Evolutionary conservation across 2,113 vertebrate genomes (phyloP).

Genomic region (Neofelis nebulosa): DNA sequence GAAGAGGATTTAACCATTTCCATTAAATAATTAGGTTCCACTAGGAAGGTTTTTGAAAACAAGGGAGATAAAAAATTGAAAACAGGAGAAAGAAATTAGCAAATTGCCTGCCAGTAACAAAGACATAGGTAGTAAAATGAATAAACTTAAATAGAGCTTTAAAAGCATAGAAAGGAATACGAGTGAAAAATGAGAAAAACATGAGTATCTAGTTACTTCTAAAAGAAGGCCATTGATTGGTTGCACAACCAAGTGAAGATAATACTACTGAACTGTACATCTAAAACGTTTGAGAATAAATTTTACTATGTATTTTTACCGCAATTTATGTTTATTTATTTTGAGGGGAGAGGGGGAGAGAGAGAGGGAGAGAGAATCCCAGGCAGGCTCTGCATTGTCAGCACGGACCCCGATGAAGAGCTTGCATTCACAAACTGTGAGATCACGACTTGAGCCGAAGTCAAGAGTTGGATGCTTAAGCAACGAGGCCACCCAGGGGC

Average conservation of each 20-base stretch:
- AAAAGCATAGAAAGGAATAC: neutral
- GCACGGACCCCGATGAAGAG: too few relatives aligned
- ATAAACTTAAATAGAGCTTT: neutral
- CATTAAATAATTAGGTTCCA: neutral
- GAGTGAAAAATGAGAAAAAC: neutral
- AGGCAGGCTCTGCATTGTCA: too few relatives aligned
- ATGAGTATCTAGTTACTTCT: neutral
- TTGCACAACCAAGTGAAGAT: neutral
- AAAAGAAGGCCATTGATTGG: neutral
- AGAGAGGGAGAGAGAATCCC: too few relatives aligned
- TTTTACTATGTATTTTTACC: neutral
- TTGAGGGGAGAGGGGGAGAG: too few relatives aligned
- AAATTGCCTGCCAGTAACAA: neutral
- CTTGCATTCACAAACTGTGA: too few relatives aligned
- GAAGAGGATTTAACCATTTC: neutral
- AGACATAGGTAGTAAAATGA: neutral
- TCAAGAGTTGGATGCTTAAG: too few relatives aligned
- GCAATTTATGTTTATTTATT: neutral
- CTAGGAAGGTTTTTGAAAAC: neutral
- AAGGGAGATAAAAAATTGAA: neutral
- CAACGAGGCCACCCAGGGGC: too few relatives aligned
- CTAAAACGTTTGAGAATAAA: neutral
- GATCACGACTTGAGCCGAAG: too few relatives aligned
- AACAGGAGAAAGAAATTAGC: neutral
- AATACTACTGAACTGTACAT: neutral